These are phyloP conservation scores for Pterophyllum scalare DNA, from an alignment of 2,113 vertebrate genomes.

Conservation along the genomic window DNA sequence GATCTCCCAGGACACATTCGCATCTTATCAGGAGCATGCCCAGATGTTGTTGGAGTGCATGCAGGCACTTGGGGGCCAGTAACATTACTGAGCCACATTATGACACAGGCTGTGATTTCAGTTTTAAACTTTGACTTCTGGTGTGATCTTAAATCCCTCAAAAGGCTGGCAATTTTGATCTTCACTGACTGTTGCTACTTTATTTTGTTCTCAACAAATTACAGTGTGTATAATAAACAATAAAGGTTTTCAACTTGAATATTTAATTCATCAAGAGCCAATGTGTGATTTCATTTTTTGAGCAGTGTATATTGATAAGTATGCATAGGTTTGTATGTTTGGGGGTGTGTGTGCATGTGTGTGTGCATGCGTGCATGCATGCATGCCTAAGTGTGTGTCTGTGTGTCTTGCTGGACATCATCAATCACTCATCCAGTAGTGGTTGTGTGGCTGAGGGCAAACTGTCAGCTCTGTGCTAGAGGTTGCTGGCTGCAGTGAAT, in stretches of 20 bases:
- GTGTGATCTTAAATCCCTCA: background rate
- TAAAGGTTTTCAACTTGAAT: background rate
- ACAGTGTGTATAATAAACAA: background rate
- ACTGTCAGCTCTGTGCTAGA: slow-evolving; percentile 59
- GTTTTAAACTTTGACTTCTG: too few species aligned
- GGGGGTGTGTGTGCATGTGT: background rate
- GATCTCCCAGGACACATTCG: background rate
- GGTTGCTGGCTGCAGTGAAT: slow-evolving; percentile 50
- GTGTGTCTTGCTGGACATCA: slow-evolving; percentile 36
- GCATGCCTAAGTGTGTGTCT: background rate
- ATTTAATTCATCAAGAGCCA: background rate
- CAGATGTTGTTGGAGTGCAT: background rate
- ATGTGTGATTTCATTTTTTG: background rate
- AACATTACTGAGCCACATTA: background rate
- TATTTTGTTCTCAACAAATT: background rate
- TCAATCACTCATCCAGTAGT: slow-evolving; percentile 48
- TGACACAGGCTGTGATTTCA: too few species aligned
- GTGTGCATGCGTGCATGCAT: background rate
- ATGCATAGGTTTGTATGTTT: background rate
- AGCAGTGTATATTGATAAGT: background rate
- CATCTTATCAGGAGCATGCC: background rate
- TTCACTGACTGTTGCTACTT: background rate
- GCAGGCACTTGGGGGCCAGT: background rate
- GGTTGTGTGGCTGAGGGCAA: slow-evolving; percentile 35
- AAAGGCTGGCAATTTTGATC: background rate